A percentile compares a stretch with the other conserved stretches of the same genome.
Conservation (phyloP, 2,113 vertebrate genomes). For the Synodontis membranacea region DNA sequence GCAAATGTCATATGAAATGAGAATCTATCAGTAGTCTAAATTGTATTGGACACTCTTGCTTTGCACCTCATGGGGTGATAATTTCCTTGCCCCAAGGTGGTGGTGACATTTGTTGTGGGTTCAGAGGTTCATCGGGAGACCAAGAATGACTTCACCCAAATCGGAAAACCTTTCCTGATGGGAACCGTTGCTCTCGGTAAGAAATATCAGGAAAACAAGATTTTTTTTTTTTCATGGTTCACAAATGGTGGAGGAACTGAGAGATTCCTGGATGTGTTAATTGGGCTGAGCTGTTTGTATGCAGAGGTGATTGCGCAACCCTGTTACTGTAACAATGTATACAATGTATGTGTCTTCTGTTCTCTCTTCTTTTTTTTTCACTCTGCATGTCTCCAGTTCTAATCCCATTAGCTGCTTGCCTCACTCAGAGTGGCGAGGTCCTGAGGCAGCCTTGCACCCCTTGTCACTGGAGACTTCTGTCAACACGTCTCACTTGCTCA, state of each 20-base stretch:
- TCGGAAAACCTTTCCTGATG: conserved; percentile 73
- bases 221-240: not conserved
- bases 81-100: conserved; percentile 66
- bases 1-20: conserved; percentile 61
- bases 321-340: conserved; percentile 43
- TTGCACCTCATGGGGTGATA: conserved; percentile 40
- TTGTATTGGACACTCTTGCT: conserved; percentile 39
- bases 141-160: conserved; percentile 71
- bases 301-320: conserved; percentile 23
- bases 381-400: conserved; percentile 9
- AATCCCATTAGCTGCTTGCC: conserved; percentile 53
- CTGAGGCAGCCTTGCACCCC: conserved; percentile 21
- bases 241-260: not conserved
- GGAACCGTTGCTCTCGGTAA: conserved; percentile 73
- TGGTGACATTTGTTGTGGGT: conserved; percentile 73
- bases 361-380: conserved; percentile 9
- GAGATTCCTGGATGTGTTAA: conserved; percentile 42
- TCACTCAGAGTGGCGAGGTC: conserved; percentile 37
- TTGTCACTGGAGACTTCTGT: conserved; percentile 45
- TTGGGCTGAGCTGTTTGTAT: conserved; percentile 36
- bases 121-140: conserved; percentile 74
- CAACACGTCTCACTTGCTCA: conserved; percentile 44
- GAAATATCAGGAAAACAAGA: conserved; percentile 21
- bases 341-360: conserved; percentile 28
- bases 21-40: conserved; percentile 48